Evolutionary conservation across 1,140 invertebrate species (phyloP), one percentile per base, ranked within the genome.

Genomic region (Drosophila novamexicana): DNA sequence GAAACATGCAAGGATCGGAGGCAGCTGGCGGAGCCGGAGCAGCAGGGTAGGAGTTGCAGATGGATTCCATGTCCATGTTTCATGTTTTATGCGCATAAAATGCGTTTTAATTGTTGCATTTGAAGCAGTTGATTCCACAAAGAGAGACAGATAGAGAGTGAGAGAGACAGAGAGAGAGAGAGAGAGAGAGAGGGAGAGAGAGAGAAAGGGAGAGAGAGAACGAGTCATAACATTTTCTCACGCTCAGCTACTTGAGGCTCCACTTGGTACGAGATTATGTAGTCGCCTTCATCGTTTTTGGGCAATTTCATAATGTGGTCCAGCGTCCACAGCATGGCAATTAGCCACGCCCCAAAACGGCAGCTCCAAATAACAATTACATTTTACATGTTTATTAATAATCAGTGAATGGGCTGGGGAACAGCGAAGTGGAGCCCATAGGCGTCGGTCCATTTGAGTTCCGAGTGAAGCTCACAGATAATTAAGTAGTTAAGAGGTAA

Each of bases 371-470:
- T 71, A 75, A 75, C 73, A 75, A 75, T 75, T 75, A 72, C 73
- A 75, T 61, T 75, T 75, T 65, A 75, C 73, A 75, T 75, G 73
- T 75, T 75, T 75, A 75, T 75, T 75, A 75, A 71, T 75, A 75
- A 71, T 59, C 52, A 49, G 36, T 37, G 63, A 10, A 29, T 18
- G 22, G 49, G 10, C 29, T 7, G 32, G 36, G 52, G 6, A 9
- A 34, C 18, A 40, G 16, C 22, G 0, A 10, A 18, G n/a, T n/a
- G 16, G 42, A 39, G 40, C 32, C 62, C 63, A 44, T 12, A 53
- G 50, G 62, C 63, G 34, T 66, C 47, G 37, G 42, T 29, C 16
- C 36, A 63, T 52, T 40, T 61, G 52, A 57, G 29, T 14, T 45
- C 18, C 50, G 36, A 59, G 18, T 45, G 47, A 44, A 53, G 37